Conservation (phyloP, 1,140 invertebrate species). For the Leptonema lineaticorne region DNA sequence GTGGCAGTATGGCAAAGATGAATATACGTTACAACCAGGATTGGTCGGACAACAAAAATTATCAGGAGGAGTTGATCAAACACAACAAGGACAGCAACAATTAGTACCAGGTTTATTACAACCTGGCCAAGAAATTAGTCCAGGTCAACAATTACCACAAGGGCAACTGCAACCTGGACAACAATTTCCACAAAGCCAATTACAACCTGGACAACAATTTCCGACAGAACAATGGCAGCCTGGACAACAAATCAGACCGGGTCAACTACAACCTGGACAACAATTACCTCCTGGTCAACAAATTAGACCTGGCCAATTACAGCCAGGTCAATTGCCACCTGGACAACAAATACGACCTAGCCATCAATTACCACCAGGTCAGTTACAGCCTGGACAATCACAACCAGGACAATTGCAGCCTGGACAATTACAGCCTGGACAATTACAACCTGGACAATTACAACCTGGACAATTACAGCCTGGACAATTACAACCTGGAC, state of each 20-base stretch:
- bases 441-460: not conserved
- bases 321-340: not conserved
- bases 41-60: no score
- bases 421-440: not conserved
- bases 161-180: not conserved
- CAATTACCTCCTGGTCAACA: not conserved
- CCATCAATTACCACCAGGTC: not conserved
- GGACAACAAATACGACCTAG: not conserved
- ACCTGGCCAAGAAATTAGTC: not conserved
- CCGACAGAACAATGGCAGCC: not conserved
- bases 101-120: not conserved
- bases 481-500: not conserved
- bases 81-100: not conserved
- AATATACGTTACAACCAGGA: no score
- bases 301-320: not conserved
- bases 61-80: not conserved
- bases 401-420: not conserved
- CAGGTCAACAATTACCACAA: not conserved
- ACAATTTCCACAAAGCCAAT: not conserved
- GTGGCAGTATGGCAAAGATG: no score
- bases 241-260: not conserved
- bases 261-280: not conserved
- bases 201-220: not conserved
- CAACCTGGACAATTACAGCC: not conserved
- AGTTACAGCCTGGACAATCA: not conserved